These are phyloP conservation scores for Epinotia nisella DNA, from an alignment of 2,888 invertebrate genomes.

Conservation along the genomic window DNA sequence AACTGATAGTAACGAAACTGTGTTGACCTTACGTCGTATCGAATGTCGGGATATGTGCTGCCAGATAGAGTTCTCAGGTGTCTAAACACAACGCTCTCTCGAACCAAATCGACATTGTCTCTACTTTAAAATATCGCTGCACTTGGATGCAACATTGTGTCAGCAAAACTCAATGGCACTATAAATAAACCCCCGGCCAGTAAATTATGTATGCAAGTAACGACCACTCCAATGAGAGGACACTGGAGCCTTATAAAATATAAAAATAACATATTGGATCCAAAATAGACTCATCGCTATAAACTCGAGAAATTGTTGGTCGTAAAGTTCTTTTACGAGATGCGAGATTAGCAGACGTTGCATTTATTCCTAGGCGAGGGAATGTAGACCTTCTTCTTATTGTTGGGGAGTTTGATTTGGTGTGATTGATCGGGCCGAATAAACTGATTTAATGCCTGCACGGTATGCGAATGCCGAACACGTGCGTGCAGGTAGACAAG, in stretches of 20 bases:
- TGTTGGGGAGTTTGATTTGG: slow-evolving; percentile 59
- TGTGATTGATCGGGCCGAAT: slow-evolving; percentile 56
- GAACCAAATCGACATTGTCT: slow-evolving; percentile 17
- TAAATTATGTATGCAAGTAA: slow-evolving; percentile 48
- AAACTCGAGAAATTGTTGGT: slow-evolving; percentile 64
- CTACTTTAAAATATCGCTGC: slow-evolving; percentile 29
- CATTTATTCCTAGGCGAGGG: slow-evolving; percentile 49
- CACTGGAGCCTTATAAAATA: slow-evolving; percentile 49
- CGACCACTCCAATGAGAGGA: slow-evolving; percentile 49
- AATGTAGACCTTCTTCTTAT: slow-evolving; percentile 60
- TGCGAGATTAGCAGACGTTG: slow-evolving; percentile 60
- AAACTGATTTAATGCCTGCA: slow-evolving; percentile 62
- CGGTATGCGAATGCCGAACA: slow-evolving; percentile 77
- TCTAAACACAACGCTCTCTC: slow-evolving; percentile 61
- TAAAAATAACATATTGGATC: slow-evolving; percentile 58
- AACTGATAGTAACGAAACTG: slow-evolving; percentile 75
- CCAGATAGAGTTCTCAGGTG: slow-evolving; percentile 76
- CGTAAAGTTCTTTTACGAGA: slow-evolving; percentile 66
- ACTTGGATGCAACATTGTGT: slow-evolving; percentile 41
- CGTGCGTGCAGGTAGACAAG: slow-evolving; percentile 81
- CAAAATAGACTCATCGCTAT: slow-evolving; percentile 63
- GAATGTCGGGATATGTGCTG: slow-evolving; percentile 67
- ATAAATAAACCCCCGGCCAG: slow-evolving; percentile 47
- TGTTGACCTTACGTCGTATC: slow-evolving; percentile 79
- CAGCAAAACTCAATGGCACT: slow-evolving; percentile 37